Evolutionary conservation across 2,113 vertebrate genomes (phyloP).

Genomic region (Saguinus imperator): DNA sequence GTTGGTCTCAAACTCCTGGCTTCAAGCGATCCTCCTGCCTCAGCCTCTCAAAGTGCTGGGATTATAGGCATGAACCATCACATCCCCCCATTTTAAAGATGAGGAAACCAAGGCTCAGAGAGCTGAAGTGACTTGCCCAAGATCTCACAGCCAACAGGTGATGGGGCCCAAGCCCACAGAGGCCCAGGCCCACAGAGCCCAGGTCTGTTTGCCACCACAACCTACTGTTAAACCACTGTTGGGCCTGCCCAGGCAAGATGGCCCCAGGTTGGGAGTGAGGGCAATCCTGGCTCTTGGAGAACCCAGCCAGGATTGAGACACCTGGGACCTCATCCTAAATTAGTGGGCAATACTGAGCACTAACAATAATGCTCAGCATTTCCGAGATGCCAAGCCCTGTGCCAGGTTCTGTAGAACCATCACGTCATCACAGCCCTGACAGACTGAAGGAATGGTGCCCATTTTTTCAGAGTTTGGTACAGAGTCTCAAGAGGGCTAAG

Average conservation of each 20-base stretch:
- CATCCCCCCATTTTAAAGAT: not conserved
- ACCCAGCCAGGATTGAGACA: not conserved
- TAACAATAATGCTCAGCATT: not conserved
- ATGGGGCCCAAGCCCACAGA: not conserved
- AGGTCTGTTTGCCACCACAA: not conserved
- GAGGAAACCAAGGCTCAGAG: not conserved
- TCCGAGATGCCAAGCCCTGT: not conserved
- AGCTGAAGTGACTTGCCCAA: not conserved
- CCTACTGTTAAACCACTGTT: not conserved
- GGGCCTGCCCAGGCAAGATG: not conserved
- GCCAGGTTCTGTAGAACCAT: not conserved
- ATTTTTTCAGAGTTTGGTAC: not conserved
- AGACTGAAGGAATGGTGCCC: not conserved
- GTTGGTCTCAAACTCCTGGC: too few species aligned
- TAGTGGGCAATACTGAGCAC: not conserved
- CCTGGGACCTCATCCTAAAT: not conserved
- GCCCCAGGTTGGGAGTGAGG: not conserved
- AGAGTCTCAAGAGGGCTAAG: not conserved
- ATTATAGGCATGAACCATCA: too few species aligned
- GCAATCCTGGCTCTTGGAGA: not conserved
- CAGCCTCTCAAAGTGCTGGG: too few species aligned
- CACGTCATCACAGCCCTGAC: not conserved
- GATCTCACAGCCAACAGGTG: not conserved
- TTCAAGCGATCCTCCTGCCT: too few species aligned
- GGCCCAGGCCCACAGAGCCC: not conserved